Conservation (phyloP, 2,113 vertebrate species). For the Martes martes region DNA sequence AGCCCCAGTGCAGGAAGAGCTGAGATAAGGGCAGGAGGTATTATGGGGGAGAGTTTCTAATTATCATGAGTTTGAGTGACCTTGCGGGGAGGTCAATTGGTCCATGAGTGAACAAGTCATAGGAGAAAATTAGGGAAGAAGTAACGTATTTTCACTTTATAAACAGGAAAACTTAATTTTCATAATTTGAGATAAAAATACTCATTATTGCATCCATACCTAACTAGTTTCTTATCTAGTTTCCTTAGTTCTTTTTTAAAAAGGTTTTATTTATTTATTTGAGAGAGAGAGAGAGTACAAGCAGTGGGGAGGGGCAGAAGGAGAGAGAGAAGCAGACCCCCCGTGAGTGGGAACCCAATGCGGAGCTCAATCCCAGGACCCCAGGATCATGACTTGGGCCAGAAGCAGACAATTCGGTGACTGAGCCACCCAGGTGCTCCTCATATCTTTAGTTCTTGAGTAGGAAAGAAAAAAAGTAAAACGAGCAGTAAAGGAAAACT, state of each 20-base stretch:
- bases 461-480: background rate
- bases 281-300: background rate
- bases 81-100: background rate
- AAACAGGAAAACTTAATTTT: background rate
- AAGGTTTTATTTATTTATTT: background rate
- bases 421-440: background rate
- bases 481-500: background rate
- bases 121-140: background rate
- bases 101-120: background rate
- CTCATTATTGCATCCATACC: background rate
- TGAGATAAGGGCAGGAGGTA: background rate
- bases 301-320: background rate
- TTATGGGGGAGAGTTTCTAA: background rate
- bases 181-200: background rate
- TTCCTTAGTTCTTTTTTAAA: background rate
- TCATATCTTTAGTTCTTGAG: background rate
- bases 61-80: background rate
- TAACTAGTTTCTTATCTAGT: background rate
- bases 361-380: background rate
- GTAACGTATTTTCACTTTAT: background rate
- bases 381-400: background rate
- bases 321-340: background rate
- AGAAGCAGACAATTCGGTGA: background rate
- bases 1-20: background rate
- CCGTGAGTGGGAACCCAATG: background rate